A percentile compares a stretch with the other conserved stretches of the same genome.
phyloP scores from a whole-genome alignment of 2,113 vertebrate genomes.

The Centropristis striata region DNA sequence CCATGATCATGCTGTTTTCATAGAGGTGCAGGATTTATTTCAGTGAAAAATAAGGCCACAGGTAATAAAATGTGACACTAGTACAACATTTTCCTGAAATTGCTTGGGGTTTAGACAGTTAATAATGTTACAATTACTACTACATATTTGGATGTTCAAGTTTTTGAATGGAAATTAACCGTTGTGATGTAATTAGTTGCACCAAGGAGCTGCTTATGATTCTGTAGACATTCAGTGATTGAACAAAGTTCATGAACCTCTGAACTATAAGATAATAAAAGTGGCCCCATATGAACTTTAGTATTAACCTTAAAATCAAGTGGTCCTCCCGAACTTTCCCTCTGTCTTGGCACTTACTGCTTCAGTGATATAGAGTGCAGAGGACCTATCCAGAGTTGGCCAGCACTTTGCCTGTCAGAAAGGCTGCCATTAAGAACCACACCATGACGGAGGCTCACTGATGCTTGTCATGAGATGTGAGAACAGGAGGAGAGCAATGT shows the following conservation, averaged over 20 bases:
- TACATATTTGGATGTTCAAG: neutral
- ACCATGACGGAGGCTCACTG: constrained; percentile 29
- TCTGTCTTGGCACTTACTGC: neutral
- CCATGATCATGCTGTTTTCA: too few relatives aligned
- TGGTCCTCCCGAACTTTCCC: neutral
- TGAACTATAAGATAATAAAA: neutral
- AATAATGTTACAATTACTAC: neutral
- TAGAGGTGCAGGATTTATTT: too few relatives aligned
- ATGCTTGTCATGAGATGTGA: constrained; percentile 48
- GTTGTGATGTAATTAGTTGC: too few relatives aligned
- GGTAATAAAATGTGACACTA: too few relatives aligned
- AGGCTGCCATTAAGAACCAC: constrained; percentile 28
- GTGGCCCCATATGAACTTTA: neutral
- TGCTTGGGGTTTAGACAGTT: too few relatives aligned
- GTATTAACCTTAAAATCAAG: constrained; percentile 1
- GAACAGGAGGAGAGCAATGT: constrained; percentile 31
- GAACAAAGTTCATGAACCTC: neutral
- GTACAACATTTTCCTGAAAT: too few relatives aligned
- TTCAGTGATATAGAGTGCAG: neutral
- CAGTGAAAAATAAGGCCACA: too few relatives aligned
- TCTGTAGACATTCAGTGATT: neutral
- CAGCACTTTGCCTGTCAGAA: constrained; percentile 45
- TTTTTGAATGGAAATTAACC: neutral
- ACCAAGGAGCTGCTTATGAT: neutral
- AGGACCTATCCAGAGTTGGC: constrained; percentile 3